Percentiles rank a stretch among this genome's conserved stretches.
Conservation (phyloP, 2,888 invertebrate genomes). For the Calameuta idolon region DNA sequence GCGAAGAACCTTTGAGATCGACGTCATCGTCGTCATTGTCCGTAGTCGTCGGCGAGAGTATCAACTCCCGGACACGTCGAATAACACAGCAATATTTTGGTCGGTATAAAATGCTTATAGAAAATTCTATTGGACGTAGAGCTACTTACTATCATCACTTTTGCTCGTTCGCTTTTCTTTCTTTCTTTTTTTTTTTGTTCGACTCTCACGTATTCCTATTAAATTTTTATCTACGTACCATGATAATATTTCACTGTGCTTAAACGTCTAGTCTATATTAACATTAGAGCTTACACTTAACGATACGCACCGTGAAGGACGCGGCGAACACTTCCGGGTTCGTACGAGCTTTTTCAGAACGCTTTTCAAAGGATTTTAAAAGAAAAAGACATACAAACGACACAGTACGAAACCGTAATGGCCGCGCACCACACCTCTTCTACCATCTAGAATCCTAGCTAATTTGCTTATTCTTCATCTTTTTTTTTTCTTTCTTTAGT, state of each 20-base stretch:
- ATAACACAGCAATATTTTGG: conserved; percentile 48
- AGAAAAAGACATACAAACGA: background rate
- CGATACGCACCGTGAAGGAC: conserved; percentile 29
- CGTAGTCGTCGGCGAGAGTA: background rate
- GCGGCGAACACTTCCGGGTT: background rate
- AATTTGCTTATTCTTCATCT: conserved; percentile 16
- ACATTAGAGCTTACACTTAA: conserved; percentile 32
- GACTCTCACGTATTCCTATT: background rate
- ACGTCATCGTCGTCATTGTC: background rate
- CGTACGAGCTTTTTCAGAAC: background rate
- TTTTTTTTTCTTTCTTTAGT: conserved; percentile 41
- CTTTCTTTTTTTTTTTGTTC: background rate
- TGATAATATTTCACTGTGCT: background rate
- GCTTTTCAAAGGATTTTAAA: background rate
- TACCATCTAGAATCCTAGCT: conserved; percentile 15
- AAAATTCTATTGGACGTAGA: conserved; percentile 46
- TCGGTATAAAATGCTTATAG: conserved; percentile 62
- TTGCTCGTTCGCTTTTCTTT: background rate
- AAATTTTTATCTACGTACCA: background rate
- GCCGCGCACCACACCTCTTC: background rate
- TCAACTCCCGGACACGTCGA: conserved; percentile 16
- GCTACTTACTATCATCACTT: background rate
- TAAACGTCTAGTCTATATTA: background rate
- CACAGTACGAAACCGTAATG: background rate
- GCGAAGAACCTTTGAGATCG: conserved; percentile 4